Base-by-base conservation (phyloP, 2,113 vertebrate species). In the Eublepharis macularius region DNA sequence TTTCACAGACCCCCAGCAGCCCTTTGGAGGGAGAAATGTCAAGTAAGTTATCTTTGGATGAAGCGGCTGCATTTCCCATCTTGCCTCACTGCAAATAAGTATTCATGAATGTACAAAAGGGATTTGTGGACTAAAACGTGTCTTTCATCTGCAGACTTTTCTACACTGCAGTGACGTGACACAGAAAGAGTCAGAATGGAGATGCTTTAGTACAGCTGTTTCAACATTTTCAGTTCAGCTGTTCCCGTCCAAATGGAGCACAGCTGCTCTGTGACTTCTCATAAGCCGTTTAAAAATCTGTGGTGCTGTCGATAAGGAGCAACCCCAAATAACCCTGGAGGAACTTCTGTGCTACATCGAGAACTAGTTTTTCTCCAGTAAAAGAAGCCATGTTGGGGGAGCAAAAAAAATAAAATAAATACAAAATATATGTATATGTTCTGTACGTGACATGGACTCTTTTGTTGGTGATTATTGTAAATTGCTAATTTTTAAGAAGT, bases 221-320 rank as follows among this genome's bases (percentile, higher is more conserved):
- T 86, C 19, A 24, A 84, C 0, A 24, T 82, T 87, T 92, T 54
- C 34, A 73, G 19, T 87, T 88, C 45, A 83, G 82, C 84, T 91
- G 83, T 19, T 90, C 85, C 60, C 43, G 82, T 80, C 39, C 54
- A 45, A 80, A 21, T 4, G 2, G 19, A 66, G 51, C 36, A 47
- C 68, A 73, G n/a, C 70, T 66, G 17, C 69, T 88, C 24, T 36
- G 65, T 26, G 36, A 6, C 19, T 63, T 90, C 81, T 49, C 21
- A 63, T 9, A 77, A 88, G 7, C 39, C 39, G 43, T 69, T 69
- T 47, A 57, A 80, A n/a, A 54, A 45, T 36, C 10, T 69, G 26
- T 54, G 49, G 68, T 16, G 10, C 19, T 6, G 54, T 36, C 77
- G 66, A 39, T 79, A 73, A 66, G 45, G 32, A 91, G 57, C 45